Evolutionary conservation across 2,888 invertebrate species (phyloP), one percentile per base, ranked within the genome.

Genomic region (Poecilus cupreus): DNA sequence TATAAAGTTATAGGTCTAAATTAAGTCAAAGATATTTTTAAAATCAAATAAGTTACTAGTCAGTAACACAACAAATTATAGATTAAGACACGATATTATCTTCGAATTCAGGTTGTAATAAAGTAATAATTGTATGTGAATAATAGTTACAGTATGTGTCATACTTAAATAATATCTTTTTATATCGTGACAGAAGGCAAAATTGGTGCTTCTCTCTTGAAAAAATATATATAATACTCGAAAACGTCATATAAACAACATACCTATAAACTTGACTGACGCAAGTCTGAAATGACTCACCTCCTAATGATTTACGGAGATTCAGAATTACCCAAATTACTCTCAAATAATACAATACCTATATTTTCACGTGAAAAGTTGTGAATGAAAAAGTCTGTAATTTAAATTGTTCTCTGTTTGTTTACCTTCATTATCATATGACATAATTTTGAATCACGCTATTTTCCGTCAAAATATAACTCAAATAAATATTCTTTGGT

Each of bases 111-210:
- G 26, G n/a, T 60, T n/a, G n/a, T 57, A 57, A 24, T 60, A 68
- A 68, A 4, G 16, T 20, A 37, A 68, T 37, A 37, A 68, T 37
- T 68, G 64, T 37, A 16, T 68, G 37, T 60, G 13, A 37, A 68
- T 37, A 68, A 68, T 68, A 68, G 37, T 37, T 68, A 10, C 8
- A 18, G 37, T 68, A 68, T 68, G 64, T 68, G 64, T 68, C 64
- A 68, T 68, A 37, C 37, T 37, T 68, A 68, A 68, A 68, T 68
- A 37, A 68, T 68, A 68, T 68, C 32, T 68, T 68, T 68, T 68
- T 68, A 68, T 32, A 68, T 68, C 37, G 37, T 68, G 60, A 60
- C 60, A 60, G 60, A 8, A 32, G 32, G 37, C 60, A 32, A 68
- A 68, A 68, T 37, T 68, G 64, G 64, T 68, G 64, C 64, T 68